phyloP scores from a whole-genome alignment of 2,888 invertebrate genomes.

The Dascillus cervinus region DNA sequence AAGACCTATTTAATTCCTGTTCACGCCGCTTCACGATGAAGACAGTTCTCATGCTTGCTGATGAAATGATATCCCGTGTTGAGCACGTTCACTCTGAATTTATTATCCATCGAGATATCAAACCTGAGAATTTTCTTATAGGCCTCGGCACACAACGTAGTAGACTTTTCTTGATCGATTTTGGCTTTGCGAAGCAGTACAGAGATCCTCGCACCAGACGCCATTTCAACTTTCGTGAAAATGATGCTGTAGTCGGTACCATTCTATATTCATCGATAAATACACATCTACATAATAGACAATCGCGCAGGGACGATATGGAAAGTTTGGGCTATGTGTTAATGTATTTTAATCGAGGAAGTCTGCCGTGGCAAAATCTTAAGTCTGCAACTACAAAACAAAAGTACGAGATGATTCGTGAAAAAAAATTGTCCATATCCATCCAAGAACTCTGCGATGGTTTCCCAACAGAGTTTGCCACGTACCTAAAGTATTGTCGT shows the following conservation, averaged over 20 bases:
- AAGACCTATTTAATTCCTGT: constrained; percentile 99
- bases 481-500: constrained; percentile 99
- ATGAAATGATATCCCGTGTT: constrained; percentile 89
- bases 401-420: constrained; percentile 98
- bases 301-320: constrained; percentile 97
- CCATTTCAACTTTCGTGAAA: constrained; percentile 94
- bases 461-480: constrained; percentile 97
- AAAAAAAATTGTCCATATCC: constrained; percentile 98
- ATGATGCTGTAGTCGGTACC: constrained; percentile 90
- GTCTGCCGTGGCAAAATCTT: constrained; percentile 94
- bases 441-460: constrained; percentile 96
- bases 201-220: constrained; percentile 73
- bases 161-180: constrained; percentile 97
- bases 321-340: constrained; percentile 98
- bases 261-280: constrained; percentile 98
- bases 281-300: constrained; percentile 97
- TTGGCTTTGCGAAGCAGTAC: constrained; percentile 97
- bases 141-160: constrained; percentile 97
- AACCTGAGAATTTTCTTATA: constrained; percentile 97
- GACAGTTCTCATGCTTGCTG: constrained; percentile 98
- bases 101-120: constrained; percentile 98
- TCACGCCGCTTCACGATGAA: constrained; percentile 98
- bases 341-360: constrained; percentile 96
- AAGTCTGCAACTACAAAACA: constrained; percentile 97
- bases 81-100: constrained; percentile 98